Conservation (phyloP, 2,888 invertebrate species). For the Lysandra bellargus region DNA sequence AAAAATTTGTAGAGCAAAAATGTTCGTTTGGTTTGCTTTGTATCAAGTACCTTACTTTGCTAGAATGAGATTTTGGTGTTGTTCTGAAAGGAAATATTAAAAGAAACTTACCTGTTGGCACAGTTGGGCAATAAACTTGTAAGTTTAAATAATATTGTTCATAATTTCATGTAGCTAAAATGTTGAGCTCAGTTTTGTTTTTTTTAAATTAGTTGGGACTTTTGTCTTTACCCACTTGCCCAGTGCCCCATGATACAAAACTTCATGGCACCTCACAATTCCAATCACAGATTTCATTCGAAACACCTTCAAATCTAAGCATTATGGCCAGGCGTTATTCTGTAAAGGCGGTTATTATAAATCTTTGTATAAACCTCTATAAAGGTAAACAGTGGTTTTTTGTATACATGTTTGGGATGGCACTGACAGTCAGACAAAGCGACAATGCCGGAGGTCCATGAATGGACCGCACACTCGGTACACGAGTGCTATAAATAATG, state of each 20-base stretch:
- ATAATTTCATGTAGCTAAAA: no score
- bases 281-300: conserved; percentile 56
- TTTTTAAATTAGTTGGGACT: no score
- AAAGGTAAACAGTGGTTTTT: conserved; percentile 79
- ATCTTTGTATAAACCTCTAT: conserved; percentile 79
- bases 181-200: no score
- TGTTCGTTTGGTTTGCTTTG: no score
- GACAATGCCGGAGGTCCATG: conserved; percentile 69
- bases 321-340: conserved; percentile 78
- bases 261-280: conserved; percentile 36
- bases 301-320: conserved; percentile 69
- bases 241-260: conserved; percentile 17
- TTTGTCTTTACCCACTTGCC: not conserved
- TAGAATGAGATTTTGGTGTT: not conserved
- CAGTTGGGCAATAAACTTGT: no score
- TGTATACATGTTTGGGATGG: conserved; percentile 76
- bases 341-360: conserved; percentile 77
- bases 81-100: not conserved
- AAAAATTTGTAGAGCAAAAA: no score
- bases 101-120: not conserved
- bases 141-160: no score
- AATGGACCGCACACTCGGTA: conserved; percentile 78
- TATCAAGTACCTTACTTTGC: no score
- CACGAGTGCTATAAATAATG: conserved; percentile 45
- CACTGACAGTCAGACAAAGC: conserved; percentile 71